Percentiles rank a stretch among this genome's conserved stretches.
These are phyloP conservation scores for Tiliqua scincoides DNA, from an alignment of 2,113 vertebrate species.

Conservation along the genomic window DNA sequence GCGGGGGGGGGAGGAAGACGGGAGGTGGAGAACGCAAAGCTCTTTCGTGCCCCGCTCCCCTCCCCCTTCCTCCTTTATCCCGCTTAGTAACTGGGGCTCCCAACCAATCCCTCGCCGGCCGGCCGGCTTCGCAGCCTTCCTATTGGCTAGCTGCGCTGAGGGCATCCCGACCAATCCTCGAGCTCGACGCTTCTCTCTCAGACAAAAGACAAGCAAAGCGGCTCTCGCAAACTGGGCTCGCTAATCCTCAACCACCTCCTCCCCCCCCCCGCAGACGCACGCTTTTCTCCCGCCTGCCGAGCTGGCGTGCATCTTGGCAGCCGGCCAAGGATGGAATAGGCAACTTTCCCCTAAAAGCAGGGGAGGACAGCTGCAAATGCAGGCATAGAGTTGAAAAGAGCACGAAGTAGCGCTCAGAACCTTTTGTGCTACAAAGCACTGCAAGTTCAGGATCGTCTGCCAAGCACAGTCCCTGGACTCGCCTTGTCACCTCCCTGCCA, in stretches of 20 bases:
- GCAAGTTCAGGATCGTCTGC: not conserved
- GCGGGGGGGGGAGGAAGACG: not conserved
- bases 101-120: constrained; percentile 69
- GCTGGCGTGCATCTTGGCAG: constrained; percentile 61
- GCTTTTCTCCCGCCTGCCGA: not conserved
- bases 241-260: constrained; percentile 31
- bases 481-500: not conserved
- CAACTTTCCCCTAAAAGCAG: constrained; percentile 4
- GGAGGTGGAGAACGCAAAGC: not conserved
- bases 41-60: constrained; percentile 1
- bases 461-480: not conserved
- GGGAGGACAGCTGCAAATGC: not conserved
- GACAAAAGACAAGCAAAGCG: constrained; percentile 63
- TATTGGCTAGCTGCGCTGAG: constrained; percentile 59
- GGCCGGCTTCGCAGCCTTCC: constrained; percentile 38
- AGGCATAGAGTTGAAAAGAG: not conserved
- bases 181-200: constrained; percentile 49
- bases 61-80: constrained; percentile 71
- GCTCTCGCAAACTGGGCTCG: constrained; percentile 69
- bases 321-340: constrained; percentile 25
- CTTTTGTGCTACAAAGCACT: not conserved
- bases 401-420: not conserved
- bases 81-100: constrained; percentile 77
- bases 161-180: constrained; percentile 50
- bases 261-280: constrained; percentile 27